A percentile compares a stretch with the other conserved stretches of the same genome.
Evolutionary conservation across 1,140 invertebrate species (phyloP).

Genomic region (Lasioglossum albipes): DNA sequence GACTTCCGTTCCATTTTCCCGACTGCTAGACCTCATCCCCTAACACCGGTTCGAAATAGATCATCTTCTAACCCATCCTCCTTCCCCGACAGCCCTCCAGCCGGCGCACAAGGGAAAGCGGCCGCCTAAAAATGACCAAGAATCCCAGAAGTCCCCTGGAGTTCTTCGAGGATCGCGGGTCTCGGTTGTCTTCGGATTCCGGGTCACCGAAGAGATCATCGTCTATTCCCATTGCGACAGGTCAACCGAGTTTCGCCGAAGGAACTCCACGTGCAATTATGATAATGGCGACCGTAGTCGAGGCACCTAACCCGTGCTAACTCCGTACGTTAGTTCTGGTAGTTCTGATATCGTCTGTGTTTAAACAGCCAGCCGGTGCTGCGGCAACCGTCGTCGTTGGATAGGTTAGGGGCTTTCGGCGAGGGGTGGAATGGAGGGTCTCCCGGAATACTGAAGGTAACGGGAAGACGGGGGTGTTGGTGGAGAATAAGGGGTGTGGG

Average conservation of each 20-base stretch:
- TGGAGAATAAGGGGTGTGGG: conserved; percentile 27
- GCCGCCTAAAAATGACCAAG: not conserved
- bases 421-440: not conserved
- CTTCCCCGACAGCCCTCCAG: too few relatives aligned
- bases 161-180: not conserved
- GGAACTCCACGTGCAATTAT: conserved; percentile 74
- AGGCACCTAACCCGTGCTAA: conserved; percentile 70
- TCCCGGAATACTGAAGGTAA: conserved; percentile 22
- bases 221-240: conserved; percentile 62
- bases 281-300: conserved; percentile 73
- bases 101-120: not conserved
- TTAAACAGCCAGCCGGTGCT: conserved; percentile 78
- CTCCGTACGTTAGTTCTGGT: conserved; percentile 76
- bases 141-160: not conserved
- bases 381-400: conserved; percentile 63
- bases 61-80: too few relatives aligned
- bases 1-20: too few relatives aligned
- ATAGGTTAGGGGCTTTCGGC: conserved; percentile 13
- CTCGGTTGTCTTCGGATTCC: conserved; percentile 37
- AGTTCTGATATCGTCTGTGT: conserved; percentile 80
- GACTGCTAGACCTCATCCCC: too few relatives aligned
- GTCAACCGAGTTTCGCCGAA: conserved; percentile 66
- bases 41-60: too few relatives aligned
- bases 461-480: conserved; percentile 26
- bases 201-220: conserved; percentile 60